phyloP scores from a whole-genome alignment of 2,797 vertebrate species.

The Brachymystax lenok region DNA sequence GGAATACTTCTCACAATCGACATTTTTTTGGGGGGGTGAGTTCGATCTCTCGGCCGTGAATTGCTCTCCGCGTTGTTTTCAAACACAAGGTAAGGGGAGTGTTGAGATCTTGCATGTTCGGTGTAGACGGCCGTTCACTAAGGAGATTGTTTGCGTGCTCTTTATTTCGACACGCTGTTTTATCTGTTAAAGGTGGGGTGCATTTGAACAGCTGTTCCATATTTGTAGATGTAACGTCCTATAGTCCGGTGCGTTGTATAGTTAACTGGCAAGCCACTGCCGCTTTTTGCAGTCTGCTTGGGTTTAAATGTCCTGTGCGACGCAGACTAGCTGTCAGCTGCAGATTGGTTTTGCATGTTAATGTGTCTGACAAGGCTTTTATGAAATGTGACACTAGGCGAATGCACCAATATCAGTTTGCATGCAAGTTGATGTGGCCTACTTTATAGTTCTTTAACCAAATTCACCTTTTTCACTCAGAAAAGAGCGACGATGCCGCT shows the following conservation, averaged over 20 bases:
- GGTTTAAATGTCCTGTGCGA: not conserved
- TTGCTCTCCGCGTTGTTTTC: constrained; percentile 18
- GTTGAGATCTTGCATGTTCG: constrained; percentile 12
- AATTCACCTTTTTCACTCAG: constrained; percentile 33
- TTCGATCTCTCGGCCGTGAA: constrained; percentile 13
- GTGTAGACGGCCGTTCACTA: not conserved
- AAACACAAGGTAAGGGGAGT: constrained; percentile 19
- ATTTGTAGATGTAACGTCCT: not conserved
- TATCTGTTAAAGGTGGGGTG: not conserved
- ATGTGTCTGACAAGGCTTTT: not conserved
- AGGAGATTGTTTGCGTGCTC: not conserved
- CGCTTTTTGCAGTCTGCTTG: not conserved
- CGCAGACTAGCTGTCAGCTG: not conserved
- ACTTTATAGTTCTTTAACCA: not conserved
- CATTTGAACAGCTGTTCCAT: not conserved
- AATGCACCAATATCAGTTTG: not conserved
- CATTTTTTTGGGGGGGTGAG: constrained; percentile 27
- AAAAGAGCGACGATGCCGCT: constrained; percentile 81
- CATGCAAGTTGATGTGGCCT: not conserved
- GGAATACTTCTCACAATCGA: constrained; percentile 58
- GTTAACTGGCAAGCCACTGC: not conserved
- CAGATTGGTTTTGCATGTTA: not conserved
- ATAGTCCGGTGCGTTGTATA: not conserved
- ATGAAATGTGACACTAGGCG: not conserved
- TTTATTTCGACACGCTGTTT: not conserved